phyloP scores from a whole-genome alignment of 2,797 vertebrate genomes.

The Sebastes steindachneri region DNA sequence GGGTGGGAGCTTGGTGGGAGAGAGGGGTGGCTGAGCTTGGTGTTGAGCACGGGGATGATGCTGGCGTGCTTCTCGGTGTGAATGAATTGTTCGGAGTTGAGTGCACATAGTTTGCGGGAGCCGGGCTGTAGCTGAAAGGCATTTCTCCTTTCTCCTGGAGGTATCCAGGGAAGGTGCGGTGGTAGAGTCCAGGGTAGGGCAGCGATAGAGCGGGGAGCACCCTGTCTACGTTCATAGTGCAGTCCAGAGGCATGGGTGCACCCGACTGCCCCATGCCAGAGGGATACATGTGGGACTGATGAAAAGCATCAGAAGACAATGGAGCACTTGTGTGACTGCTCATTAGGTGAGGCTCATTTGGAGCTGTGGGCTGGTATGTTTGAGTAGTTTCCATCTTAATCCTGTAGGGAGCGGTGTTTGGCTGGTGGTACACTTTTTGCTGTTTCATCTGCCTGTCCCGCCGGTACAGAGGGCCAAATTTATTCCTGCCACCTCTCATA shows the following conservation, averaged over 20 bases:
- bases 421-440: slow-evolving; percentile 64
- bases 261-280: slow-evolving; percentile 52
- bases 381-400: slow-evolving; percentile 78
- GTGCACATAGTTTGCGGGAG: slow-evolving; percentile 31
- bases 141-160: slow-evolving; percentile 66
- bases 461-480: slow-evolving; percentile 86
- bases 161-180: slow-evolving; percentile 43
- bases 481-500: slow-evolving; percentile 88
- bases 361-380: slow-evolving; percentile 38
- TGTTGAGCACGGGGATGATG: slow-evolving; percentile 40
- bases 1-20: slow-evolving; percentile 8
- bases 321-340: slow-evolving; percentile 36
- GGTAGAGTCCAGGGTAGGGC: slow-evolving; percentile 55
- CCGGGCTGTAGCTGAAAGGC: slow-evolving; percentile 47
- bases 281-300: slow-evolving; percentile 64
- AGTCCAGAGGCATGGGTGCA: slow-evolving; percentile 65
- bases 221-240: slow-evolving; percentile 58
- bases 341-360: slow-evolving; percentile 62
- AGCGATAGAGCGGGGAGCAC: slow-evolving; percentile 47
- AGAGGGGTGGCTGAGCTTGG: slow-evolving; percentile 31
- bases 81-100: slow-evolving; percentile 29
- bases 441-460: slow-evolving; percentile 85
- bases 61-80: slow-evolving; percentile 31
- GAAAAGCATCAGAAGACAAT: slow-evolving; percentile 62
- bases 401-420: slow-evolving; percentile 67